These are phyloP conservation scores for Mechanitis messenoides DNA, from an alignment of 2,888 invertebrate genomes.

Conservation along the genomic window DNA sequence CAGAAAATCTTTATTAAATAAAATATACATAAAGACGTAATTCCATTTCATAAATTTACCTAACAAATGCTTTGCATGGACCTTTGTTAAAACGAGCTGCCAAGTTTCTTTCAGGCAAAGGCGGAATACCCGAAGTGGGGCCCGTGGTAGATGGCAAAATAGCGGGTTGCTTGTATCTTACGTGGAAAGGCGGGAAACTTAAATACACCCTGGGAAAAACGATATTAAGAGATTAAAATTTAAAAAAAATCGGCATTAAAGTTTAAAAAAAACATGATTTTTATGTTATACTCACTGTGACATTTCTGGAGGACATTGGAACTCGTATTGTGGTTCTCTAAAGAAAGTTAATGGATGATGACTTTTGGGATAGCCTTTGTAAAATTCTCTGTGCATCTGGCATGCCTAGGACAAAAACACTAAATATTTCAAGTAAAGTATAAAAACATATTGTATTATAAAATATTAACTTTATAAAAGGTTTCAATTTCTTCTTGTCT, in stretches of 20 bases:
- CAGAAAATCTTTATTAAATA: too few relatives aligned
- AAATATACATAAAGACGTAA: neutral
- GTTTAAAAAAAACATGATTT: neutral
- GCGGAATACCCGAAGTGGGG: constrained; percentile 56
- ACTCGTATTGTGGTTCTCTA: constrained; percentile 56
- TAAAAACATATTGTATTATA: constrained; percentile 1
- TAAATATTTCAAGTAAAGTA: neutral
- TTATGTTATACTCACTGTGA: constrained; percentile 37
- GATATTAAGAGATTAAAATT: constrained; percentile 4
- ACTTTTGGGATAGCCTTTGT: constrained; percentile 73
- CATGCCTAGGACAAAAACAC: constrained; percentile 50
- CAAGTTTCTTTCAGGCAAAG: constrained; percentile 68
- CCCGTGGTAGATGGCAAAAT: constrained; percentile 62
- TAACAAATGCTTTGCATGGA: constrained; percentile 64
- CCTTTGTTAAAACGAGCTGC: constrained; percentile 66
- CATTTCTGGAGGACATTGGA: constrained; percentile 74
- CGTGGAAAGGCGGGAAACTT: constrained; percentile 69
- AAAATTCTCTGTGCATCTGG: constrained; percentile 77
- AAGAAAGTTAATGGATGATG: constrained; percentile 76
- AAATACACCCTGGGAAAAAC: constrained; percentile 62
- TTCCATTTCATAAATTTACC: constrained; percentile 5
- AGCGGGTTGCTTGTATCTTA: constrained; percentile 73
- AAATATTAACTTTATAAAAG: constrained; percentile 48
- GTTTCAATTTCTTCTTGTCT: constrained; percentile 56
- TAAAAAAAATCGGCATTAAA: neutral